phyloP scores from a whole-genome alignment of 2,113 vertebrate genomes.

The Alosa alosa region DNA sequence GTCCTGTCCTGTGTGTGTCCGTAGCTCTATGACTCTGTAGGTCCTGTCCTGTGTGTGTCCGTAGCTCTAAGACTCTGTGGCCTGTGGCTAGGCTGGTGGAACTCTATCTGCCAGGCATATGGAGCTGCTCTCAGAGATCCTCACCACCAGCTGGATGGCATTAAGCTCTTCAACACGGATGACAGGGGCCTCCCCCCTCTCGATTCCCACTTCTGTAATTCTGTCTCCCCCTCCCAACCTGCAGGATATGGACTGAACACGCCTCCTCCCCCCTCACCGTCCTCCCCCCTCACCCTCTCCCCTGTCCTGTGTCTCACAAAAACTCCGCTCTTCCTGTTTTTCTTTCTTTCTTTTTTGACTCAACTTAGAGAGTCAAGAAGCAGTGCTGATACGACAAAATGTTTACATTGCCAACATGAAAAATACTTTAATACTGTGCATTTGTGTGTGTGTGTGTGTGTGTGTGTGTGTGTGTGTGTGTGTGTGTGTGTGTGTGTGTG shows the following conservation, averaged over 20 bases:
- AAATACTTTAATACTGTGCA: too few relatives aligned
- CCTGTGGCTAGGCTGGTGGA: constrained; percentile 26
- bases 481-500: neutral
- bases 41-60: neutral
- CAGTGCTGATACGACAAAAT: too few relatives aligned
- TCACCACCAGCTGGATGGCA: constrained; percentile 62
- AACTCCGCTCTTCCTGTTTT: neutral
- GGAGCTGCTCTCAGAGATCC: constrained; percentile 54
- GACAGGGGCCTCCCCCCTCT: constrained; percentile 6
- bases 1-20: neutral
- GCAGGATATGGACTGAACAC: neutral
- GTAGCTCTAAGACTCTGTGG: constrained; percentile 4
- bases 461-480: neutral
- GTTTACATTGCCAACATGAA: too few relatives aligned
- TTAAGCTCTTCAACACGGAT: constrained; percentile 44
- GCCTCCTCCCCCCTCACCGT: too few relatives aligned
- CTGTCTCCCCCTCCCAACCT: neutral
- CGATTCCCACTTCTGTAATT: constrained; percentile 37
- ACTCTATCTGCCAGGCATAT: constrained; percentile 59
- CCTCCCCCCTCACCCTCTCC: neutral
- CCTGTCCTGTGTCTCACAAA: neutral
- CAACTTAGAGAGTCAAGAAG: neutral
- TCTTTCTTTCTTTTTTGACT: neutral
- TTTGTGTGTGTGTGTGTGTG: neutral
- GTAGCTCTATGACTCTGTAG: neutral